Evolutionary conservation across 2,888 invertebrate species (phyloP).

Genomic region (Syritta pipiens): DNA sequence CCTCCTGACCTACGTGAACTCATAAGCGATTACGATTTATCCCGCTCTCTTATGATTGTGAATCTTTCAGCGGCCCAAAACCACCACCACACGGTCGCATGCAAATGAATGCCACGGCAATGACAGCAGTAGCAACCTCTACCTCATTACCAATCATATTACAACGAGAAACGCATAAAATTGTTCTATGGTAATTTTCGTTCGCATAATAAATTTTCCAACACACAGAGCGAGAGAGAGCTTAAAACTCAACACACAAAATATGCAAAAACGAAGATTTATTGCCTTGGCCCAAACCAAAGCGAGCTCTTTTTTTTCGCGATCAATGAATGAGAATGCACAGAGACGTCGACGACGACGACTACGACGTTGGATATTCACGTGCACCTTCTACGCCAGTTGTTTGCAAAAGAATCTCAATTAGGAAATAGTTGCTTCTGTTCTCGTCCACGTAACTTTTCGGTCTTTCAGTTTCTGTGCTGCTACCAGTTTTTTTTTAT

Average conservation of each 20-base stretch:
- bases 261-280: constrained; percentile 65
- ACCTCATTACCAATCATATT: constrained; percentile 58
- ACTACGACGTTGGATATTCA: too few relatives aligned
- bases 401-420: constrained; percentile 54
- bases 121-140: constrained; percentile 60
- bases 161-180: background rate
- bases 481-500: too few relatives aligned
- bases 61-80: too few relatives aligned
- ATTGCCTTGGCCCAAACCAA: constrained; percentile 65
- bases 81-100: constrained; percentile 24
- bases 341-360: constrained; percentile 19
- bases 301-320: constrained; percentile 18
- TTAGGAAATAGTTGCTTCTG: constrained; percentile 51
- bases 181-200: constrained; percentile 13
- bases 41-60: too few relatives aligned
- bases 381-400: constrained; percentile 1
- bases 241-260: constrained; percentile 14
- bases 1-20: too few relatives aligned
- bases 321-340: constrained; percentile 60
- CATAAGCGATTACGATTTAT: too few relatives aligned
- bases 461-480: background rate
- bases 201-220: constrained; percentile 46
- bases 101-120: constrained; percentile 52
- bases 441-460: constrained; percentile 22
- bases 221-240: background rate